A percentile compares a stretch with the other conserved stretches of the same genome.
Conservation (phyloP, 2,797 vertebrate genomes). For the Centroberyx gerrardi region DNA sequence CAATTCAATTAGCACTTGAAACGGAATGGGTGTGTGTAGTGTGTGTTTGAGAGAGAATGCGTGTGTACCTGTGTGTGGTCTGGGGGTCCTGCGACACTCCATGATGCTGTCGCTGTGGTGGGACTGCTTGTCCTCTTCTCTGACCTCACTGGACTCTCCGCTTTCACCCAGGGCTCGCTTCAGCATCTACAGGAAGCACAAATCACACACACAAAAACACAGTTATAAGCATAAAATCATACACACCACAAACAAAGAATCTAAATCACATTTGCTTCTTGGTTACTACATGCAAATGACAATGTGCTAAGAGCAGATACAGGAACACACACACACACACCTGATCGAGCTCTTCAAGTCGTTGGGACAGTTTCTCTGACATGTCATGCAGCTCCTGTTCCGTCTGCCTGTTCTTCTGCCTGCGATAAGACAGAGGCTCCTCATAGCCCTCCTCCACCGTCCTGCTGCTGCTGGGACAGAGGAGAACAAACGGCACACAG, state of each 20-base stretch:
- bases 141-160: constrained; percentile 70
- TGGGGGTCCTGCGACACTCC: constrained; percentile 80
- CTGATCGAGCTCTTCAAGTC: constrained; percentile 89
- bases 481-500: not conserved
- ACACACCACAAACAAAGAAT: not conserved
- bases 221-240: not conserved
- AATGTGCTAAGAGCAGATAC: not conserved
- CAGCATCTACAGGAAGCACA: constrained; percentile 88
- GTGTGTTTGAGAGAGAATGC: not conserved
- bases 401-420: constrained; percentile 80
- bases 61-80: constrained; percentile 41
- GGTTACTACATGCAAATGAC: not conserved
- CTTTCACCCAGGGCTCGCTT: constrained; percentile 87
- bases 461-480: constrained; percentile 36
- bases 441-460: constrained; percentile 38
- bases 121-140: constrained; percentile 88
- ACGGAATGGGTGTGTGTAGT: not conserved
- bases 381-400: constrained; percentile 88
- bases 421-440: constrained; percentile 76
- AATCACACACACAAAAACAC: not conserved
- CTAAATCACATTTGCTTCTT: not conserved
- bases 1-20: not conserved
- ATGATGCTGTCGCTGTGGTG: constrained; percentile 90
- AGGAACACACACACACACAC: constrained; percentile 77
- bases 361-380: constrained; percentile 89